Conservation (phyloP, 2,113 vertebrate genomes). For the Gadus macrocephalus region DNA sequence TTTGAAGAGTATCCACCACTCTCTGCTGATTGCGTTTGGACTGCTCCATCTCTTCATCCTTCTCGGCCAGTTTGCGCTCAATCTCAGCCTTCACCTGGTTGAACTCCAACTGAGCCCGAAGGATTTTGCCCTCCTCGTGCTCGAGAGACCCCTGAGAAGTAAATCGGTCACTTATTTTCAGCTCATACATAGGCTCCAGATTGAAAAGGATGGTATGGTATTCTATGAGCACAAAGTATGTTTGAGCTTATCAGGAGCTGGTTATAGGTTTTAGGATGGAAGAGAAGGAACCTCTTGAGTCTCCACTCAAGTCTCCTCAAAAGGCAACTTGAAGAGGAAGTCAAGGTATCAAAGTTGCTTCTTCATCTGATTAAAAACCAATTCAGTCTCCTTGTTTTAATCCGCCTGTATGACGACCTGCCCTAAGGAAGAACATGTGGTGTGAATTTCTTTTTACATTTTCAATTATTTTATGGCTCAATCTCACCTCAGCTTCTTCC, state of each 20-base stretch:
- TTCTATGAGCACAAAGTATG: not conserved
- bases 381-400: too few relatives aligned
- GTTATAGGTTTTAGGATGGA: constrained; percentile 52
- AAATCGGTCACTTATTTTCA: not conserved
- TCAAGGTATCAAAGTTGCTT: constrained; percentile 60
- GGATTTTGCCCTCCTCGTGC: constrained; percentile 87
- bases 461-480: not conserved
- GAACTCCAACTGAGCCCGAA: constrained; percentile 83
- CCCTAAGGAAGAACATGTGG: too few relatives aligned
- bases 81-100: constrained; percentile 83
- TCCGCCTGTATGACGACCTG: not conserved
- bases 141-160: constrained; percentile 78
- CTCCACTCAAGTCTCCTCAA: constrained; percentile 68
- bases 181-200: not conserved
- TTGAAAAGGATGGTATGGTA: not conserved
- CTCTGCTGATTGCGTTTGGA: constrained; percentile 81
- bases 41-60: constrained; percentile 89
- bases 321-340: constrained; percentile 80
- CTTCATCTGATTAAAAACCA: too few relatives aligned
- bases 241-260: too few relatives aligned
- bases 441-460: not conserved
- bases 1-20: constrained; percentile 80
- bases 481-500: constrained; percentile 60
- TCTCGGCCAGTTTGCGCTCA: constrained; percentile 80
- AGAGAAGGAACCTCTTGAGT: constrained; percentile 73